Conservation (phyloP, 2,113 vertebrate genomes). For the Toxotes jaculatrix region DNA sequence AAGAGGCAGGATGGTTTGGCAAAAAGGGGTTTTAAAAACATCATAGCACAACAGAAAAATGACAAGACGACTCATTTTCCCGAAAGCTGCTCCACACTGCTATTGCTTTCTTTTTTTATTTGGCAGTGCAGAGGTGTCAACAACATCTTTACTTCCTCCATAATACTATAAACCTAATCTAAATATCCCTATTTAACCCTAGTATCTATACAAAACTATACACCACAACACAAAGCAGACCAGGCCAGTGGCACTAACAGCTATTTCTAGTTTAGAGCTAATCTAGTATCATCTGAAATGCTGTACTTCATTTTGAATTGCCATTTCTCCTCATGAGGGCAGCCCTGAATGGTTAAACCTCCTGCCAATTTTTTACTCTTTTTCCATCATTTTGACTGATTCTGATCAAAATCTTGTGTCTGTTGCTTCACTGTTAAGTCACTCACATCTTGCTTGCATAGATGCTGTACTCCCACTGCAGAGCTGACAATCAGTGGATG, state of each 20-base stretch:
- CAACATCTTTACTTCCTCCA: constrained; percentile 38
- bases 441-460: neutral
- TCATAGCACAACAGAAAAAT: constrained; percentile 48
- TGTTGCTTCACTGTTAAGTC: neutral
- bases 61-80: constrained; percentile 14
- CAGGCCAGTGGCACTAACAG: constrained; percentile 44
- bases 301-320: constrained; percentile 32
- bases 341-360: neutral
- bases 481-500: neutral
- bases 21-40: constrained; percentile 59
- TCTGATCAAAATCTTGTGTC: constrained; percentile 3
- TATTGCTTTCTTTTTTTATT: constrained; percentile 21
- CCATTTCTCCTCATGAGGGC: neutral
- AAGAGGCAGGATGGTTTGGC: constrained; percentile 57
- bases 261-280: constrained; percentile 48
- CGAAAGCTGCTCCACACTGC: constrained; percentile 66
- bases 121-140: constrained; percentile 71
- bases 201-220: constrained; percentile 65
- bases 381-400: neutral
- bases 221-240: constrained; percentile 70
- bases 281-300: constrained; percentile 26
- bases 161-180: constrained; percentile 57
- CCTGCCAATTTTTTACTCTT: neutral
- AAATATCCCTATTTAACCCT: constrained; percentile 58
- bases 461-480: neutral